phyloP scores from a whole-genome alignment of 2,113 vertebrate genomes.

The Oreochromis aureus region DNA sequence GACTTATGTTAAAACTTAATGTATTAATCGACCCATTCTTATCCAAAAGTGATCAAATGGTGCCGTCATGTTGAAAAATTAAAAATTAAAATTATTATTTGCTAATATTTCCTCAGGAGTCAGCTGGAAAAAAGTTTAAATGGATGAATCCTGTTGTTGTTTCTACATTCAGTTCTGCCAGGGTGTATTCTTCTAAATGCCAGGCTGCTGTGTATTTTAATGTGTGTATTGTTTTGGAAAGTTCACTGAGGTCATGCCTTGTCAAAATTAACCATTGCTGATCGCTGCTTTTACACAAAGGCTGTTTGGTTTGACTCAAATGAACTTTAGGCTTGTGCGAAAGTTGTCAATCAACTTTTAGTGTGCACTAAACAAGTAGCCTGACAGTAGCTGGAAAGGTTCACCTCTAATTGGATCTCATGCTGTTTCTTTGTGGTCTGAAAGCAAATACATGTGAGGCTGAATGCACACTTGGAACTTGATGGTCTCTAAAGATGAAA shows the following conservation, averaged over 20 bases:
- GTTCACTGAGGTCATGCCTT: not conserved
- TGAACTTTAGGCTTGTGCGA: not conserved
- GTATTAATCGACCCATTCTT: not conserved
- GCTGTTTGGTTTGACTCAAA: not conserved
- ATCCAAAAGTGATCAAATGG: not conserved
- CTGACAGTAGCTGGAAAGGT: not conserved
- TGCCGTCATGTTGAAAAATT: too few relatives aligned
- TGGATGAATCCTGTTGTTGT: not conserved
- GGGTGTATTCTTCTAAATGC: not conserved
- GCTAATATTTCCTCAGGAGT: not conserved
- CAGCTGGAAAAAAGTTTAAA: not conserved
- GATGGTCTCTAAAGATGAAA: not conserved
- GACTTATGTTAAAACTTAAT: not conserved
- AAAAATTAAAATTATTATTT: too few relatives aligned
- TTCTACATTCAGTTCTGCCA: not conserved
- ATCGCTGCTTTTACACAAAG: not conserved
- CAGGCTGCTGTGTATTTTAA: not conserved
- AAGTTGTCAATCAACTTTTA: not conserved
- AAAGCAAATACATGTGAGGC: not conserved
- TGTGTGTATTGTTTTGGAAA: not conserved
- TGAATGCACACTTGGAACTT: not conserved
- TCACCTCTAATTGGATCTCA: not conserved
- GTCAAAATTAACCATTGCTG: not conserved
- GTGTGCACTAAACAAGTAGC: not conserved
- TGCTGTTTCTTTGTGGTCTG: not conserved